Evolutionary conservation across 2,888 invertebrate genomes (phyloP), one percentile per base, ranked within the genome.

Genomic region (Beris chalybata): DNA sequence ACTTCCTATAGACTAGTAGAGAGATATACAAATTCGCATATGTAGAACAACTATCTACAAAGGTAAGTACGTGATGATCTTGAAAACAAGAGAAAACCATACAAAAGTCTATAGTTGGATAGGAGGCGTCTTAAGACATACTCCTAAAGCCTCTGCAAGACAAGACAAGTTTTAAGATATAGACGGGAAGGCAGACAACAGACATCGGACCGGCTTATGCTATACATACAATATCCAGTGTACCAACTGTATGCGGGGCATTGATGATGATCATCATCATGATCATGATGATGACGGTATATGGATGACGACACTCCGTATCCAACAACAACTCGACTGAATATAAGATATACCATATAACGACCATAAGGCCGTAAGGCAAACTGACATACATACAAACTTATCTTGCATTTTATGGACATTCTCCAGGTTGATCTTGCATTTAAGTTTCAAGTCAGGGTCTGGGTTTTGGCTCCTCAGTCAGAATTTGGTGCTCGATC

Each of bases 401-500:
- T 61, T 61, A 38, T 5, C 52, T 61, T 61, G 61, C 61, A 61
- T 50, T 38, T 61, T 38, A 50, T 52, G 61, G 58, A 64, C 66
- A 64, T 38, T 65, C 58, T 61, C 50, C 57, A 66, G 64, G 64
- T 44, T 64, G 68, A 66, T 68, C 66, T 66, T 68, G 64, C 68
- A 66, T 48, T 57, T 50, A 22, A 52, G 52, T 13, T 47, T 58
- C 43, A 43, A 59, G 53, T 12, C 72, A 71, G 73, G 72, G 73
- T 71, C 74, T 75, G 74, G 72, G 73, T 74, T 74, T 73, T 72
- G 71, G 75, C 74, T 72, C 38, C 74, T 79, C 78, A 80, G 79
- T 80, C 76, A 80, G 80, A 79, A 76, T 80, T 79, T 80, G 80
- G 80, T 79, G 80, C 77, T 79, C 78, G 77, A 77, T 76, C 77